These are phyloP conservation scores for Neoaliturus tenellus DNA, from an alignment of 2,888 invertebrate genomes.

Conservation along the genomic window DNA sequence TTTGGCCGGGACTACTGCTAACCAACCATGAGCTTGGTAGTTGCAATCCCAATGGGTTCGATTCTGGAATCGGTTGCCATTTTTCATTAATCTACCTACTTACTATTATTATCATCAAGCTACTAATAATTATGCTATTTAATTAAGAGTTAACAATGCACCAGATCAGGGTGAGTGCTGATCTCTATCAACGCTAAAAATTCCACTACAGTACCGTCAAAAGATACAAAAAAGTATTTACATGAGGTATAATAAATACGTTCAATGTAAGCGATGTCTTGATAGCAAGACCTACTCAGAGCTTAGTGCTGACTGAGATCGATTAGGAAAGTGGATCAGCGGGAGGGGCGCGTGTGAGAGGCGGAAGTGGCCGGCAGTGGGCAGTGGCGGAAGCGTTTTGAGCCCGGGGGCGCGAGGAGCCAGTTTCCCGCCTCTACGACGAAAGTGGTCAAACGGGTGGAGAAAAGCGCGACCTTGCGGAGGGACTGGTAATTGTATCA, in stretches of 20 bases:
- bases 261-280: not conserved
- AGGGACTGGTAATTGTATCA: slow-evolving; percentile 7
- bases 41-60: too few relatives aligned
- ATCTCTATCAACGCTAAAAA: too few relatives aligned
- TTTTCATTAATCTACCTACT: too few relatives aligned
- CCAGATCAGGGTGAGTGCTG: too few relatives aligned
- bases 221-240: not conserved
- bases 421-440: not conserved
- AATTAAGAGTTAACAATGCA: too few relatives aligned
- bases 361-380: not conserved
- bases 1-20: too few relatives aligned
- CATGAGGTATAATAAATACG: not conserved
- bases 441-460: slow-evolving; percentile 42
- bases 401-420: not conserved
- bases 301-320: too few relatives aligned
- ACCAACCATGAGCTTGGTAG: too few relatives aligned
- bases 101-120: too few relatives aligned
- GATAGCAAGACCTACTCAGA: not conserved
- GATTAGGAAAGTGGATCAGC: not conserved
- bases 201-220: too few relatives aligned
- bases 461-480: slow-evolving; percentile 8
- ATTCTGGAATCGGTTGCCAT: too few relatives aligned
- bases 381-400: not conserved
- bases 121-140: too few relatives aligned
- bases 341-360: not conserved